Percentiles rank a stretch among this genome's conserved stretches.
Evolutionary conservation across 2,797 vertebrate genomes (phyloP).

Genomic region (Notamacropus eugenii): DNA sequence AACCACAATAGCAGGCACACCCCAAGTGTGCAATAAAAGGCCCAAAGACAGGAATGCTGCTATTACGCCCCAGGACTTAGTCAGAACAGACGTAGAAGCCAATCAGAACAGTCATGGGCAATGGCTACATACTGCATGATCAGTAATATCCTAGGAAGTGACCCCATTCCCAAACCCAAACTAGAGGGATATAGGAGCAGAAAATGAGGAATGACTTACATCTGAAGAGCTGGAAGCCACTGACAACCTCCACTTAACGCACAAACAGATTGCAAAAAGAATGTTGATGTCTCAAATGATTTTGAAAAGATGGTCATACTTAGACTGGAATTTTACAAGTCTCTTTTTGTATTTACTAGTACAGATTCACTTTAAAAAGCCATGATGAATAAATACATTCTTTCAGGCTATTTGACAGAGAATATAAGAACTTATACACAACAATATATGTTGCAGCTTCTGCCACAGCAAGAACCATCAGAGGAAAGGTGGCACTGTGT

Average conservation of each 20-base stretch:
- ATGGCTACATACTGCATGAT: background rate
- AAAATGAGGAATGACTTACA: background rate
- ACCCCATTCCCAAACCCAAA: background rate
- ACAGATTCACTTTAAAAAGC: background rate
- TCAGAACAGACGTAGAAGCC: background rate
- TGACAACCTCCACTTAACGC: background rate
- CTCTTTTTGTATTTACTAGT: background rate
- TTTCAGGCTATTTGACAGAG: background rate
- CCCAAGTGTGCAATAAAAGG: background rate
- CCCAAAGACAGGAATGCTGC: background rate
- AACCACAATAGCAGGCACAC: background rate
- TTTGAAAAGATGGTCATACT: background rate
- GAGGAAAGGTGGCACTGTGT: background rate
- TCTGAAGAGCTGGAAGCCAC: background rate
- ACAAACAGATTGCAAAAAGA: background rate
- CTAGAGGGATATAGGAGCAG: background rate
- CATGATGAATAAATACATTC: background rate
- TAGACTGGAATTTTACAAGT: background rate
- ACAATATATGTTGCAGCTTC: background rate
- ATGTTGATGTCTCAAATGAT: background rate
- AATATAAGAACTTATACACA: background rate
- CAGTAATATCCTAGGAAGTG: background rate
- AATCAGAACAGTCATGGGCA: background rate
- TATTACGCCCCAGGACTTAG: background rate
- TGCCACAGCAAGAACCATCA: background rate